phyloP scores from a whole-genome alignment of 2,888 invertebrate genomes.

The Epirrhoe tristata region DNA sequence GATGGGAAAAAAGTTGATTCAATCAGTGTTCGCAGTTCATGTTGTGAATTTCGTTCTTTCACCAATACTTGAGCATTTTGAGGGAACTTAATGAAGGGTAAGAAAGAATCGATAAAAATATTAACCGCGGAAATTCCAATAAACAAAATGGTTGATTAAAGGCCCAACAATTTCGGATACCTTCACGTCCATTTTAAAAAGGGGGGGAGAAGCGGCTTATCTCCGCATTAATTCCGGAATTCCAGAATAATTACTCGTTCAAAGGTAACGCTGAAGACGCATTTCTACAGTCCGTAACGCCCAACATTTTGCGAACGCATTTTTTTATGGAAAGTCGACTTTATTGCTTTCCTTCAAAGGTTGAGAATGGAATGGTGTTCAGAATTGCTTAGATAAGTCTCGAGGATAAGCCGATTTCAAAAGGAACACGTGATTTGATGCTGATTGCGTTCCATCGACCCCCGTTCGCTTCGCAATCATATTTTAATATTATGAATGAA shows the following conservation, averaged over 20 bases:
- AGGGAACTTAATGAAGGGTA: slow-evolving; percentile 10
- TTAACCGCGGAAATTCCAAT: slow-evolving; percentile 43
- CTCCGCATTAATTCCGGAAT: slow-evolving; percentile 79
- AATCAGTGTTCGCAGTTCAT: slow-evolving; percentile 13
- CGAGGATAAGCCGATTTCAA: slow-evolving; percentile 80
- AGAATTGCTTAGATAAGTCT: slow-evolving; percentile 59
- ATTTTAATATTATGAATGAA: slow-evolving; percentile 81
- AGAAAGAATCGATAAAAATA: slow-evolving; percentile 27
- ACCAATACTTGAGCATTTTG: background rate
- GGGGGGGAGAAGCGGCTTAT: slow-evolving; percentile 66
- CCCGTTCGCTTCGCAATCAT: slow-evolving; percentile 65
- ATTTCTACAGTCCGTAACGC: slow-evolving; percentile 60
- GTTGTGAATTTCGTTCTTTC: background rate
- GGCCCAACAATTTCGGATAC: slow-evolving; percentile 56
- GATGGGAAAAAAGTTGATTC: slow-evolving; percentile 23
- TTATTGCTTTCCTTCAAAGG: slow-evolving; percentile 50
- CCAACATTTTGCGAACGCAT: slow-evolving; percentile 54
- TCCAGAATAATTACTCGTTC: slow-evolving; percentile 80
- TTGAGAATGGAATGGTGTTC: slow-evolving; percentile 50
- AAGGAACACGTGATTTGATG: slow-evolving; percentile 82
- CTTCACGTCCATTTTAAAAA: slow-evolving; percentile 54
- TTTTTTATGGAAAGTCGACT: slow-evolving; percentile 49
- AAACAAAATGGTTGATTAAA: slow-evolving; percentile 52
- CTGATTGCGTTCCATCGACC: slow-evolving; percentile 72
- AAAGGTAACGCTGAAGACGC: slow-evolving; percentile 74